Percentiles rank a stretch among this genome's conserved stretches.
phyloP scores from a whole-genome alignment of 2,113 vertebrate genomes.

The Monopterus albus region DNA sequence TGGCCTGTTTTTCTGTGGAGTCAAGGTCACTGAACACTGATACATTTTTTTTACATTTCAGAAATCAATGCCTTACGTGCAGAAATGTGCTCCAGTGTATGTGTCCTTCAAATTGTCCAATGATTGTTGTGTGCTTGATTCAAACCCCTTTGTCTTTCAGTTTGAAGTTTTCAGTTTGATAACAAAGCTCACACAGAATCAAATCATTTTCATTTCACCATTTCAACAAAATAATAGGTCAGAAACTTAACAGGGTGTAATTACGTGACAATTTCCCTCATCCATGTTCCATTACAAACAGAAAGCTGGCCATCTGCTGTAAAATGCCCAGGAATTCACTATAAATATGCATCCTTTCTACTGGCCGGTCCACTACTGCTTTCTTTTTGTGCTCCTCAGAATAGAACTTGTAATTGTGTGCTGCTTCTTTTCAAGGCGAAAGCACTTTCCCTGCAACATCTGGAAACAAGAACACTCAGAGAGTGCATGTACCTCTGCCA shows the following conservation, averaged over 20 bases:
- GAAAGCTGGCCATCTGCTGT: constrained; percentile 54
- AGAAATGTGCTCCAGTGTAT: constrained; percentile 8
- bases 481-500: too few species aligned
- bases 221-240: constrained; percentile 72
- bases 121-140: constrained; percentile 55
- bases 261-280: constrained; percentile 72
- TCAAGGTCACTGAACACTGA: constrained; percentile 32
- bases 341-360: constrained; percentile 67
- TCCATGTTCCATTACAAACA: constrained; percentile 70
- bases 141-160: constrained; percentile 9
- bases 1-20: constrained; percentile 7
- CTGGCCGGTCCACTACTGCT: constrained; percentile 7
- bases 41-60: constrained; percentile 44
- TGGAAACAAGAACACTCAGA: too few species aligned
- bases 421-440: constrained; percentile 56
- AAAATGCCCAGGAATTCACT: constrained; percentile 50
- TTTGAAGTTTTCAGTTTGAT: constrained; percentile 53
- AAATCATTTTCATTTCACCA: constrained; percentile 43
- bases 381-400: constrained; percentile 54
- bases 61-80: constrained; percentile 32
- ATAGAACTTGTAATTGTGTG: constrained; percentile 61
- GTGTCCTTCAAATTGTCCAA: constrained; percentile 35
- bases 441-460: constrained; percentile 53
- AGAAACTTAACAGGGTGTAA: constrained; percentile 65
- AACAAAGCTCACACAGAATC: constrained; percentile 55